Conservation (phyloP, 2,113 vertebrate genomes). For the Cheirogaleus medius region DNA sequence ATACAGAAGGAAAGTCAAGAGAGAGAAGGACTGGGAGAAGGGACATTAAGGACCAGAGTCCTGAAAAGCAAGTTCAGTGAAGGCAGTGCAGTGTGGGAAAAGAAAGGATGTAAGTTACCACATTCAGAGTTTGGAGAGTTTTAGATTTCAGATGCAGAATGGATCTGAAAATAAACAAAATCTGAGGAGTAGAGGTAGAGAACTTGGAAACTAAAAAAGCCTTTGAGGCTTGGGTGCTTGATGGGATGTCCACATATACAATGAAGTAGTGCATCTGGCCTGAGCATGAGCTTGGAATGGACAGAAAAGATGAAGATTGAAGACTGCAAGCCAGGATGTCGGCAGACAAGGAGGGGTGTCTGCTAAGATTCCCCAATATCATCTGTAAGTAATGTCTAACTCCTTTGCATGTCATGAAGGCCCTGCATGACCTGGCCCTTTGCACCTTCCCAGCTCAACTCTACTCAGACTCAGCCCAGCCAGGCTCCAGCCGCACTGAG, state of each 20-base stretch:
- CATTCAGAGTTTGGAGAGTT: neutral
- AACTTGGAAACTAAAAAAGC: neutral
- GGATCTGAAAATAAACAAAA: neutral
- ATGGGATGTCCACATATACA: neutral
- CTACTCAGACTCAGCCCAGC: neutral
- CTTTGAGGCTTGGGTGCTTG: neutral
- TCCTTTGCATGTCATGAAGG: neutral
- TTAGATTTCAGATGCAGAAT: neutral
- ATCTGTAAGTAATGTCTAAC: neutral
- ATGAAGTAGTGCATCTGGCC: no score
- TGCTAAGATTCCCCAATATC: neutral
- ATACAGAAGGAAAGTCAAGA: neutral
- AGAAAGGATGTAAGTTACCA: neutral
- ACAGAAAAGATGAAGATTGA: neutral
- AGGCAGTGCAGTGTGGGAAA: neutral
- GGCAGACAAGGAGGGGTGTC: neutral
- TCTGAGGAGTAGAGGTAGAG: neutral
- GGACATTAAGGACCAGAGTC: neutral
- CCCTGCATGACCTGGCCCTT: neutral
- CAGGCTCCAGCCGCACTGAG: neutral
- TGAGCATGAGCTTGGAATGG: neutral
- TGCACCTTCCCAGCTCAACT: neutral
- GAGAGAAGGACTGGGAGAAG: neutral
- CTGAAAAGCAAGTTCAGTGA: neutral
- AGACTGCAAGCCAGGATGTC: neutral